phyloP scores from a whole-genome alignment of 2,797 vertebrate genomes.

The Brotogeris chrysoptera region DNA sequence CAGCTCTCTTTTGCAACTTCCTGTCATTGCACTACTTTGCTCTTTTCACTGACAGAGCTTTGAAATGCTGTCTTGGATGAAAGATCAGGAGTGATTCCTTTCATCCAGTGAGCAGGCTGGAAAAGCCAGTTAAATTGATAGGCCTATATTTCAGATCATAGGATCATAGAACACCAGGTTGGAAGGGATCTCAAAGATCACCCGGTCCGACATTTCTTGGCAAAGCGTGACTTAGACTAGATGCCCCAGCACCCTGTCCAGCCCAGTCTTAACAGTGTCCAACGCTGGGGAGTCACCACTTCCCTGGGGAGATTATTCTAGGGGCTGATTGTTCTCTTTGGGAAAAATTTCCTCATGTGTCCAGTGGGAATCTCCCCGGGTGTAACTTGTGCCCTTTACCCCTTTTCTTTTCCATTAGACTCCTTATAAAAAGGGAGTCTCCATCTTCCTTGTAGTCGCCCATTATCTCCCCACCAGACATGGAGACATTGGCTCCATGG shows the following conservation, averaged over 20 bases:
- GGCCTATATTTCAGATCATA: not conserved
- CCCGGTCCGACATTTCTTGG: not conserved
- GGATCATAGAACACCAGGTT: not conserved
- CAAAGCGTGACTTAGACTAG: not conserved
- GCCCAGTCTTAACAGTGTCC: not conserved
- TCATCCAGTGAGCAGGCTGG: accelerated
- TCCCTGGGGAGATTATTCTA: not conserved
- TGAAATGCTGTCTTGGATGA: not conserved
- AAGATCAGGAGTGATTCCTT: not conserved
- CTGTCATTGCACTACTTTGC: not conserved
- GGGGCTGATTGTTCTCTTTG: not conserved
- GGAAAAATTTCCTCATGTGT: not conserved
- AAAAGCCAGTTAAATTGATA: not conserved
- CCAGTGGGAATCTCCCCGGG: not conserved
- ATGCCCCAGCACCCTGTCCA: not conserved
- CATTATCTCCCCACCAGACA: not conserved
- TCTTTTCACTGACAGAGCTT: not conserved
- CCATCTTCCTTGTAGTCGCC: not conserved
- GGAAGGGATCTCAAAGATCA: not conserved
- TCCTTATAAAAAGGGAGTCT: not conserved
- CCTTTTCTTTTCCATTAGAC: not conserved
- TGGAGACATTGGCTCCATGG: accelerated
- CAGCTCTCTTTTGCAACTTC: not conserved
- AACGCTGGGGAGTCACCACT: not conserved
- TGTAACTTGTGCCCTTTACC: not conserved